Base-by-base conservation (phyloP, 1,140 invertebrate genomes). In the Steinernema feltiae region DNA sequence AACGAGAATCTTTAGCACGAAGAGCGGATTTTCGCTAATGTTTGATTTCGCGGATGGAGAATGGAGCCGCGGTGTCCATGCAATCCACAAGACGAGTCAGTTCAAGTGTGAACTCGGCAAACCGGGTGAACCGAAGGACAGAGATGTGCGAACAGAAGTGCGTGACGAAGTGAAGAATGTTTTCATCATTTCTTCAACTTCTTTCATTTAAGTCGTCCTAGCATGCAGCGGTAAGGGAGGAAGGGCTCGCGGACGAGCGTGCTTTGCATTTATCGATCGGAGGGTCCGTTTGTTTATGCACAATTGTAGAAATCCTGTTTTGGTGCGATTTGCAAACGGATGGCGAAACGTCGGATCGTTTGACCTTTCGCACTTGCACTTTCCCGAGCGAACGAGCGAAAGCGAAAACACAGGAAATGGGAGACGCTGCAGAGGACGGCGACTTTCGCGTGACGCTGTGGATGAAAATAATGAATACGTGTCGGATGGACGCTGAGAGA, bases 191-290 rank as follows among this genome's bases (percentile, higher is more conserved):
- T 15, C 53, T 27, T 41, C 35, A 27, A 63, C 7, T 46, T 46
- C 41, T 15, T 27, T 27, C 53, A n/a, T 27, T 12, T 63, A 3
- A 7, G 24, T 63, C 53, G 53, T 21, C 7, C 53, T 27, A 12
- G 24, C 53, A 27, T 63, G 53, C 53, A 63, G 53, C 53, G 53
- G 53, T 63, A 63, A 63, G 24, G 53, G 24, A 63, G 53, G 53
- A 46, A 63, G 53, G 12, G 12, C 12, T 63, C 24, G 53, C 53
- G 24, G 24, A 17, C 12, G 53, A 63, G 53, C 53, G 15, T 27
- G 53, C 7, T 21, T 63, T 63, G 53, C 53, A 27, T 63, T 63
- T 63, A 63, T 63, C 53, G 53, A 63, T 63, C 53, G 53, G 3
- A 12, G 53, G 24, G 15, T 41, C 35, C 35, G 35, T 41, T 63